Conservation (phyloP, 2,797 vertebrate genomes). For the Hafferia zeledoni region DNA sequence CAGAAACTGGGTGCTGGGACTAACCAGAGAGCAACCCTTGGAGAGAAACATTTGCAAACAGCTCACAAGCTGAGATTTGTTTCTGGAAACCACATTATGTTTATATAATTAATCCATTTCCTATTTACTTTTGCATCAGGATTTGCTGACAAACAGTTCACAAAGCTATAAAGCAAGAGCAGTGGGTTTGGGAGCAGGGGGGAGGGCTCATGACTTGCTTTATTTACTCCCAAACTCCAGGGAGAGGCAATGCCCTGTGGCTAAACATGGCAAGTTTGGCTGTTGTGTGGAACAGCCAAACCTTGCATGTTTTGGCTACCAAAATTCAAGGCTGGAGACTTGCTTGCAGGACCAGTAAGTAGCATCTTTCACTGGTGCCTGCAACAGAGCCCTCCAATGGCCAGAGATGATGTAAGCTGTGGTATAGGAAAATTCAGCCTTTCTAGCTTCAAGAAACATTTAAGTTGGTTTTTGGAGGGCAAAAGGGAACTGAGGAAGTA, state of each 20-base stretch:
- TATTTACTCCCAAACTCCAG: not conserved
- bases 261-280: not conserved
- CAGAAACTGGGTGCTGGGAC: not conserved
- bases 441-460: not conserved
- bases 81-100: not conserved
- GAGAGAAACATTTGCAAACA: not conserved
- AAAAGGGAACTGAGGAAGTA: not conserved
- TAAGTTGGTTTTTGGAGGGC: not conserved
- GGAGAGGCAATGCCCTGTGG: not conserved
- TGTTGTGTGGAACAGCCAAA: not conserved
- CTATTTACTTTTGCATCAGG: not conserved
- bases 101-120: conserved; percentile 21
- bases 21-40: not conserved
- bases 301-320: not conserved
- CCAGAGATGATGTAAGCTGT: not conserved
- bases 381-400: not conserved
- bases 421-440: not conserved
- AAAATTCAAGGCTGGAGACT: not conserved
- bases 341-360: not conserved
- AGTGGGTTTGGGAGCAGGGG: not conserved
- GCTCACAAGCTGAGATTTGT: not conserved
- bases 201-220: not conserved
- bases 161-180: not conserved
- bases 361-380: not conserved
- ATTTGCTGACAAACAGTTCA: conserved; percentile 1